Conservation (phyloP, 1,140 invertebrate species). For the Papilio dardanus region DNA sequence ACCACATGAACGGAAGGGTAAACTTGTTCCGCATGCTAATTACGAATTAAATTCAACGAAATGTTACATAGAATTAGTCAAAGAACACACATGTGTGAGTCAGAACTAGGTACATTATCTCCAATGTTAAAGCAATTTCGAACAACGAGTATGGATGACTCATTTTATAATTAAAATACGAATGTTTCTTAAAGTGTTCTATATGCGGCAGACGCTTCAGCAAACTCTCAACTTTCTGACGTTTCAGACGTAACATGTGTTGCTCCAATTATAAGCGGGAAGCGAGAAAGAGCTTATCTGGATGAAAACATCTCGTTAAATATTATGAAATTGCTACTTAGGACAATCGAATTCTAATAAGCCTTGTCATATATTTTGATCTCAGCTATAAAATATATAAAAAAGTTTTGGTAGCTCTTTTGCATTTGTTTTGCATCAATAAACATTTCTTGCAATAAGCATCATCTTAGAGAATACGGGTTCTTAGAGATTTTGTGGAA, state of each 20-base stretch:
- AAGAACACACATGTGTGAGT: not conserved
- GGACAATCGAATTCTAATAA: too few relatives aligned
- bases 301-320: too few relatives aligned
- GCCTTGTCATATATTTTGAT: too few relatives aligned
- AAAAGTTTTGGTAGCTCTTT: too few relatives aligned
- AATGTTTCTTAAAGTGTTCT: constrained; percentile 42
- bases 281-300: constrained; percentile 13
- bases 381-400: too few relatives aligned
- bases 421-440: too few relatives aligned
- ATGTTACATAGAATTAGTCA: not conserved
- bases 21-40: constrained; percentile 2
- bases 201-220: constrained; percentile 39
- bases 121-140: constrained; percentile 26
- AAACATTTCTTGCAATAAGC: too few relatives aligned
- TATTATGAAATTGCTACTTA: too few relatives aligned
- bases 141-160: constrained; percentile 24
- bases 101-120: constrained; percentile 7
- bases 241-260: constrained; percentile 40
- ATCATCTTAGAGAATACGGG: too few relatives aligned
- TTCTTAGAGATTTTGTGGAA: too few relatives aligned
- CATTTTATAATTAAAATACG: constrained; percentile 50
- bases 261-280: constrained; percentile 25
- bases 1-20: constrained; percentile 1
- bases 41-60: constrained; percentile 1
- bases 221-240: constrained; percentile 46